Percentiles rank a stretch among this genome's conserved stretches.
These are phyloP conservation scores for Acholoe squamosa DNA, from an alignment of 2,888 invertebrate species.

Conservation along the genomic window DNA sequence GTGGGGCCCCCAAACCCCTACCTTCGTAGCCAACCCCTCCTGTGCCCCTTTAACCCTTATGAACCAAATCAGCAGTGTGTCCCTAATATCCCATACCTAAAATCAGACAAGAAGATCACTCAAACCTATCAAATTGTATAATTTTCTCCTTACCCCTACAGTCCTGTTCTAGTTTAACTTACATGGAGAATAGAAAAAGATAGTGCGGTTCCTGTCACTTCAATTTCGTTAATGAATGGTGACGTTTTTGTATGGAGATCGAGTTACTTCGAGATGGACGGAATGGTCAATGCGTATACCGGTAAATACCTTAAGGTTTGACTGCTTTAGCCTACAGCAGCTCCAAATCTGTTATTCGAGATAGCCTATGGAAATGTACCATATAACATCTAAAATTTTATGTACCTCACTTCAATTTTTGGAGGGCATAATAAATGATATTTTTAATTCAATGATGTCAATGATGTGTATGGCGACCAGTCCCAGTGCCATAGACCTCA, in stretches of 20 bases:
- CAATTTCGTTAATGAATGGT: background rate
- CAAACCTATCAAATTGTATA: conserved; percentile 8
- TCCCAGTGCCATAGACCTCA: too few species aligned
- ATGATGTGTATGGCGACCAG: too few species aligned
- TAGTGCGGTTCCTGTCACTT: background rate
- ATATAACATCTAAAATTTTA: too few species aligned
- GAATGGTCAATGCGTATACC: background rate
- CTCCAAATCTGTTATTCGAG: too few species aligned
- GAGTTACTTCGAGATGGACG: background rate
- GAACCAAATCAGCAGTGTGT: background rate
- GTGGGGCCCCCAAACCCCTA: background rate
- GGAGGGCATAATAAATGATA: too few species aligned
- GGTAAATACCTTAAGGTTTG: background rate
- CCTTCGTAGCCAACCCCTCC: background rate
- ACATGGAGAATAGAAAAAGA: background rate
- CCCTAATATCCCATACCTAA: background rate
- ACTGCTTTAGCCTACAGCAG: too few species aligned
- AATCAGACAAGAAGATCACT: background rate
- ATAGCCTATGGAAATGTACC: too few species aligned
- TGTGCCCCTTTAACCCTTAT: background rate
- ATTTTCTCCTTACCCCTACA: background rate
- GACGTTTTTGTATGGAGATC: background rate
- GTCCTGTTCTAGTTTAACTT: background rate
- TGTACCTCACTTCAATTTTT: too few species aligned
- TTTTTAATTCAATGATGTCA: too few species aligned